Evolutionary conservation across 2,113 vertebrate genomes (phyloP).

Genomic region (Probosciger aterrimus): DNA sequence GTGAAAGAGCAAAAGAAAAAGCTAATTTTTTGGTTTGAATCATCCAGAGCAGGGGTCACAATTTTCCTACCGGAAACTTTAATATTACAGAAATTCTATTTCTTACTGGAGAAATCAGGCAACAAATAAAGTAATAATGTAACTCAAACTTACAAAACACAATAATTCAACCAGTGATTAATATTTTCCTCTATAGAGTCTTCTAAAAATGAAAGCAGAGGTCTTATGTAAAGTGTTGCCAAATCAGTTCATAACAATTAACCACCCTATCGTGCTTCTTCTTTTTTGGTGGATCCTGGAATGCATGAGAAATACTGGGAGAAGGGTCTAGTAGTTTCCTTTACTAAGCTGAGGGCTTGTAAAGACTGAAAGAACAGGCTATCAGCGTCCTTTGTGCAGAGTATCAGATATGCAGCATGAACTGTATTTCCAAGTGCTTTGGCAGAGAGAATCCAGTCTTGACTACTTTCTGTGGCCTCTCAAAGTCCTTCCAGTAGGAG

Average conservation of each 20-base stretch:
- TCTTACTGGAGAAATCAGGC: neutral
- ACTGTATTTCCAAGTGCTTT: neutral
- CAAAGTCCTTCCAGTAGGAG: neutral
- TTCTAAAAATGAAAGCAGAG: conserved; percentile 28
- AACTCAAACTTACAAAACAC: conserved; percentile 44
- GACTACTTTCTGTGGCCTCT: neutral
- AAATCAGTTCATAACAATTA: neutral
- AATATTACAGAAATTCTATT: neutral
- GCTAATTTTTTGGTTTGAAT: neutral
- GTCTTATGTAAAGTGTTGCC: neutral
- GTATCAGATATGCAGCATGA: neutral
- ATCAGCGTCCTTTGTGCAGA: neutral
- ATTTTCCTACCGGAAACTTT: neutral
- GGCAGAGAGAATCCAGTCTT: neutral
- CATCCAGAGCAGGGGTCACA: neutral
- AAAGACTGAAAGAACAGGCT: neutral
- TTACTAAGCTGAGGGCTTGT: neutral
- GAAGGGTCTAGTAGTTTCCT: neutral
- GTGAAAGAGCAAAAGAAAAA: neutral
- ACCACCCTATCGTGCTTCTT: neutral
- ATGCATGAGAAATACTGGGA: neutral
- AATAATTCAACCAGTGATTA: conserved; percentile 44
- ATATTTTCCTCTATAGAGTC: conserved; percentile 38
- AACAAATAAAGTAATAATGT: neutral
- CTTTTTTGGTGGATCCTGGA: neutral